Percentiles rank a stretch among this genome's conserved stretches.
phyloP scores from a whole-genome alignment of 53 echinoderm and acorn worm genomes.

The Hippasteria phrygiana region DNA sequence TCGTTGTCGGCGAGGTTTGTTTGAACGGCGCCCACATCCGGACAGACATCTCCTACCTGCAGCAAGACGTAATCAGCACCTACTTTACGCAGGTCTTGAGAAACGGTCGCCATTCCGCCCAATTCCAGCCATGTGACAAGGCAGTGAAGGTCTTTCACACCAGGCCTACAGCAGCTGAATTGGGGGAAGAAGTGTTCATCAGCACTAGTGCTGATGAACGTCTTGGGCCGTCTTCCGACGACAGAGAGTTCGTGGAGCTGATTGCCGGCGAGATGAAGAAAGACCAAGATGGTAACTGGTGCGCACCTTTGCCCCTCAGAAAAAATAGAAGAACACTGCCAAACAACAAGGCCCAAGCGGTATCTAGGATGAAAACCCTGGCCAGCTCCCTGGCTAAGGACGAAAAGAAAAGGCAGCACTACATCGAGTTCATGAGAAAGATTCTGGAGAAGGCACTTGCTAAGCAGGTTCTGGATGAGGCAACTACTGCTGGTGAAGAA shows the following conservation, averaged over 20 bases:
- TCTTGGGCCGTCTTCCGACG: slow-evolving; percentile 70
- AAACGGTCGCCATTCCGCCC: slow-evolving; percentile 49
- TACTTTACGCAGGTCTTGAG: slow-evolving; percentile 61
- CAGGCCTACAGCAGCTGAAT: slow-evolving; percentile 40
- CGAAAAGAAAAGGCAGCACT: slow-evolving; percentile 21
- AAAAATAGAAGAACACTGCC: slow-evolving; percentile 46
- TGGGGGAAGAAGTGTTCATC: slow-evolving; percentile 59
- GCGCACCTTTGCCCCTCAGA: slow-evolving; percentile 62
- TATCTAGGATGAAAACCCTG: slow-evolving; percentile 27
- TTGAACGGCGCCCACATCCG: slow-evolving; percentile 60
- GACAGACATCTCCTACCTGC: slow-evolving; percentile 30
- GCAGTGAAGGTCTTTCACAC: slow-evolving; percentile 40
- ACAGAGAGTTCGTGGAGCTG: slow-evolving; percentile 59
- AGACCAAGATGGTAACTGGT: slow-evolving; percentile 64
- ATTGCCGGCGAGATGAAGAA: slow-evolving; percentile 64
- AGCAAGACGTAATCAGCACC: slow-evolving; percentile 56
- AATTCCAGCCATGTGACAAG: slow-evolving; percentile 62
- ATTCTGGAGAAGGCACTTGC: slow-evolving; percentile 28
- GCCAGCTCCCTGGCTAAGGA: slow-evolving; percentile 16
- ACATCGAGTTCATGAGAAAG: slow-evolving; percentile 40
- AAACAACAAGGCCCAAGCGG: slow-evolving; percentile 55
- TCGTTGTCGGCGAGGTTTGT: slow-evolving; percentile 43
- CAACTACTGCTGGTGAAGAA: not conserved
- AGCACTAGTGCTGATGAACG: slow-evolving; percentile 36
- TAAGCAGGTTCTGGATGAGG: not conserved